Evolutionary conservation across 2,888 invertebrate species (phyloP).

Genomic region (Drosophila fulvimacula): DNA sequence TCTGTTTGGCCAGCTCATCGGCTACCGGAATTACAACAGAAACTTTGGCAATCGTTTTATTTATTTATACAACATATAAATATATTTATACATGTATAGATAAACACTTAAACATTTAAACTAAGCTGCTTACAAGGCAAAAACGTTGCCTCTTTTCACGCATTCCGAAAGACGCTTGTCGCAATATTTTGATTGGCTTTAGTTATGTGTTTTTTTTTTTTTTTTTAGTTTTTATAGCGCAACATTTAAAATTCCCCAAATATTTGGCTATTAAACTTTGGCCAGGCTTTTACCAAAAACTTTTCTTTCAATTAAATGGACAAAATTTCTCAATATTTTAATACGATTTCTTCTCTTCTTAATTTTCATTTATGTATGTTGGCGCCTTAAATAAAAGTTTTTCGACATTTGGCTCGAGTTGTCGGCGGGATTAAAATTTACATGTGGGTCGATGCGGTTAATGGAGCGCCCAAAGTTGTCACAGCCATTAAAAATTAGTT

Average conservation of each 20-base stretch:
- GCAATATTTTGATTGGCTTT: conserved; percentile 74
- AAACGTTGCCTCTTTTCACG: conserved; percentile 6
- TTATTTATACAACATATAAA: conserved; percentile 15
- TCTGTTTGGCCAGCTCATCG: conserved; percentile 20
- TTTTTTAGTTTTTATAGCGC: conserved; percentile 40
- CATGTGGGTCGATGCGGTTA: conserved; percentile 30
- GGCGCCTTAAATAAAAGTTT: conserved; percentile 42
- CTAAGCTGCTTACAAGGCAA: conserved; percentile 68
- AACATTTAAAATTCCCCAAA: conserved; percentile 62
- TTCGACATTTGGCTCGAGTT: conserved; percentile 26
- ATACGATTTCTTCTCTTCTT: conserved; percentile 25
- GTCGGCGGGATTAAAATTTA: conserved; percentile 41
- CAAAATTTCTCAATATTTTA: conserved; percentile 41
- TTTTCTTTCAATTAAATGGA: conserved; percentile 63
- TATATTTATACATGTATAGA: conserved; percentile 9
- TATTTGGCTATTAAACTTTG: conserved; percentile 61
- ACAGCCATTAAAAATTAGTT: conserved; percentile 68
- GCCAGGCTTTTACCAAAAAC: conserved; percentile 33
- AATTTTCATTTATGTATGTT: conserved; percentile 27
- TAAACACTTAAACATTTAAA: conserved; percentile 39
- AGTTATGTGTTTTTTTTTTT: conserved; percentile 23
- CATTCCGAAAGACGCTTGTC: conserved; percentile 48
- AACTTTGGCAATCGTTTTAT: conserved; percentile 41
- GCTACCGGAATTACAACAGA: conserved; percentile 61
- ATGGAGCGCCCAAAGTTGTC: conserved; percentile 39